Conservation (phyloP, 2,797 vertebrate genomes). For the Anisognathus igniventris region DNA sequence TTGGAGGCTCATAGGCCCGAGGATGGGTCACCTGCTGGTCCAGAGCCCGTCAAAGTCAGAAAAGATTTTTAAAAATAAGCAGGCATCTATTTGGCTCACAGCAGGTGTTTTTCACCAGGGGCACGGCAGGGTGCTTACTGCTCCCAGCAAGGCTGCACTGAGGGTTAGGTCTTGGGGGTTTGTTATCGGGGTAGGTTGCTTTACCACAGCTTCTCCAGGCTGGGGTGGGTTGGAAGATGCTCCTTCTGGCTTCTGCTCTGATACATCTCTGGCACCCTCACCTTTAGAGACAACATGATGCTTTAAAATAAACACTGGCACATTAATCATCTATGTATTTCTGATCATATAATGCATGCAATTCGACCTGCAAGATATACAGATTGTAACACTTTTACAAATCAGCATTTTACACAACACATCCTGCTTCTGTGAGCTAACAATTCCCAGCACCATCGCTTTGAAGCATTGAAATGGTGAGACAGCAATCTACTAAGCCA, state of each 20-base stretch:
- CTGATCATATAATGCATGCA: background rate
- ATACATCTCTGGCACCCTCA: background rate
- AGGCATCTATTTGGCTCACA: accelerated
- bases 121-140: background rate
- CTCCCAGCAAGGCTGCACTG: background rate
- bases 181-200: background rate
- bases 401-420: background rate
- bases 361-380: background rate
- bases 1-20: background rate
- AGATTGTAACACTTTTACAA: background rate
- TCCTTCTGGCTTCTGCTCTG: background rate
- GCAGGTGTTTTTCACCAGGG: background rate
- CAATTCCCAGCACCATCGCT: background rate
- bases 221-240: background rate
- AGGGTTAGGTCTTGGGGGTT: background rate
- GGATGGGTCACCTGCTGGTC: background rate
- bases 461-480: background rate
- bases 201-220: background rate
- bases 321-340: background rate
- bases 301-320: background rate
- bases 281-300: background rate
- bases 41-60: background rate
- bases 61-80: background rate
- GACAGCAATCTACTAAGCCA: background rate
- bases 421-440: background rate